Base-by-base conservation (phyloP, 92 coral and sea anemone genomes). In the Parazoanthus swiftii region DNA sequence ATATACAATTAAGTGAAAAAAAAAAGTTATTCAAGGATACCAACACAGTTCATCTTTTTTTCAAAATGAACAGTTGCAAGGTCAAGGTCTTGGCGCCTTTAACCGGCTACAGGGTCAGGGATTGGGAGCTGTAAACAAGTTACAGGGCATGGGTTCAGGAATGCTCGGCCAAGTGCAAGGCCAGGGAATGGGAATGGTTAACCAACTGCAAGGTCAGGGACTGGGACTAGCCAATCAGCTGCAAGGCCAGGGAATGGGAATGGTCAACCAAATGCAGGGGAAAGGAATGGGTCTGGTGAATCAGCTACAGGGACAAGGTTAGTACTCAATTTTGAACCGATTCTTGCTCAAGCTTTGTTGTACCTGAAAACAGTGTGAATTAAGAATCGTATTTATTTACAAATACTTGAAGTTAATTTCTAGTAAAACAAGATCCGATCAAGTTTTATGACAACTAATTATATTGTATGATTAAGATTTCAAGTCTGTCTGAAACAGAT, bases 301-400 rank as follows among this genome's bases (percentile, higher is more conserved):
- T 79, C 79, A 92, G 36, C 85, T 95, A n/a, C 94, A 95, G 85
- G 93, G 95, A 3, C 97, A 95, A 88, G 98, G 98, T 56, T 86
- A 89, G 89, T 93, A 77, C 70, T 89, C 43, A 95, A 88, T 16
- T 86, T 92, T 59, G 90, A 94, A 76, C n/a, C 4, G 15, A 37
- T 20, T 14, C 39, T 35, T 0, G 20, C 51, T 39, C 2, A 39
- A 39, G 42, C 42, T 39, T 39, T 39, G 42, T 39, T 39, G 3
- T 39, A 39, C 42, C 42, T 39, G 42, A 39, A 39, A 0, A 39
- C 42, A 0, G 4, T 39, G 42, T 39, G 42, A 29, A 2, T 39
- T 39, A 39, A 39, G 42, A 39, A 39, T 39, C 42, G 42, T 39
- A 39, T 39, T 1, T 39, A 39, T 1, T 39, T 39, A 39, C 42